Conservation (phyloP, 2,797 vertebrate species). For the Margarornis squamiger region DNA sequence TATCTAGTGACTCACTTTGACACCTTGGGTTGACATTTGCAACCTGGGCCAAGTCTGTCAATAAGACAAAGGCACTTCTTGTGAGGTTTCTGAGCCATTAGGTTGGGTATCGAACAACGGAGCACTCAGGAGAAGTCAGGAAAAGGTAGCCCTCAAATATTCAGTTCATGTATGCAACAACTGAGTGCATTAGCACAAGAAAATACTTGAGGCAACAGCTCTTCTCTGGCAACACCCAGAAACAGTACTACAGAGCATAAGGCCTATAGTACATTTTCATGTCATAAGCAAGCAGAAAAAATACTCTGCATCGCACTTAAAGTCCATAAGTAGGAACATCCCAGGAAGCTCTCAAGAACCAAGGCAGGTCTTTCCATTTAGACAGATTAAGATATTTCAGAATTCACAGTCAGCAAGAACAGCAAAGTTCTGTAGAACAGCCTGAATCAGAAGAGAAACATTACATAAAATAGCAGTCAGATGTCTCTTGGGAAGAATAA, state of each 20-base stretch:
- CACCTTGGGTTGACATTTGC: slow-evolving; percentile 45
- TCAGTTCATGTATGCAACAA: not conserved
- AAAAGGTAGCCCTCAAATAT: not conserved
- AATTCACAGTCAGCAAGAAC: not conserved
- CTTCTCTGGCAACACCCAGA: not conserved
- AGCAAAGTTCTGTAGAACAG: not conserved
- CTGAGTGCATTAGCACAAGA: not conserved
- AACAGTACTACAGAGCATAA: not conserved
- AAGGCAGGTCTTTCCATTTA: not conserved
- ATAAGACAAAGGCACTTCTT: slow-evolving; percentile 27
- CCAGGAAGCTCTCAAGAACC: not conserved
- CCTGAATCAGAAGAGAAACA: not conserved
- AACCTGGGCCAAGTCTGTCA: not conserved
- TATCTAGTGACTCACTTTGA: slow-evolving; percentile 30
- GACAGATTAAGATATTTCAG: not conserved
- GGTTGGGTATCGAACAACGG: not conserved
- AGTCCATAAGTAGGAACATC: not conserved
- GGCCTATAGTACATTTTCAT: not conserved
- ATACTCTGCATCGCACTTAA: not conserved
- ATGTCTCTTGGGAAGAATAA: not conserved
- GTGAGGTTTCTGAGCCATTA: not conserved
- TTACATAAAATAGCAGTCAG: not conserved
- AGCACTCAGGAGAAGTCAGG: not conserved
- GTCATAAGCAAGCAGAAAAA: not conserved
- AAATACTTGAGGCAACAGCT: not conserved